Conservation (phyloP, 2,113 vertebrate species). For the Varanus salvator region DNA sequence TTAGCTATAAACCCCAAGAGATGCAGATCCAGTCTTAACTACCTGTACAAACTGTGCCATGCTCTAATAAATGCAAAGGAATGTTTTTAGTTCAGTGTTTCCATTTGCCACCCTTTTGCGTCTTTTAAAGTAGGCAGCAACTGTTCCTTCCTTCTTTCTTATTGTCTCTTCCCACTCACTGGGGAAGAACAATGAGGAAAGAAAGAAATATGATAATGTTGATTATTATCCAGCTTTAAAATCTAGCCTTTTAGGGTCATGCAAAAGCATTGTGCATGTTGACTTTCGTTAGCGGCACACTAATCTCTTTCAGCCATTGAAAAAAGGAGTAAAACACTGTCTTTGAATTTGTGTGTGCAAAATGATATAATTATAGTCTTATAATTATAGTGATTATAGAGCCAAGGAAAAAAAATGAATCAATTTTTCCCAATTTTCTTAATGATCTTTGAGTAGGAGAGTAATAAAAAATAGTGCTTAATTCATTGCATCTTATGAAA, state of each 20-base stretch:
- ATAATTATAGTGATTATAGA: conserved; percentile 44
- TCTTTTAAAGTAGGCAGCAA: background rate
- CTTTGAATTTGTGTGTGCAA: conserved; percentile 28
- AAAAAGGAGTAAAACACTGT: conserved; percentile 28
- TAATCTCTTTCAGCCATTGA: conserved; percentile 48
- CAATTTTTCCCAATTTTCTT: conserved; percentile 4
- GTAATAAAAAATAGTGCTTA: background rate
- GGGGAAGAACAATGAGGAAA: conserved; percentile 18
- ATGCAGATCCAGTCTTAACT: conserved; percentile 16
- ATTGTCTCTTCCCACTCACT: too few relatives aligned
- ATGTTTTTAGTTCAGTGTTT: conserved; percentile 6
- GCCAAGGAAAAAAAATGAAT: background rate
- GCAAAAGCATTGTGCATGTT: conserved; percentile 50
- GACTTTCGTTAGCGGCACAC: conserved; percentile 54
- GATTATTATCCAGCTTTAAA: conserved; percentile 43
- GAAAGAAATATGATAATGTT: conserved; percentile 27
- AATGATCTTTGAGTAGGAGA: conserved; percentile 24
- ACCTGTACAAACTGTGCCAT: background rate
- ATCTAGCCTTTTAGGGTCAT: background rate
- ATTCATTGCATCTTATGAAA: conserved; percentile 51
- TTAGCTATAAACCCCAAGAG: conserved; percentile 19
- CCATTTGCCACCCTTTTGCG: conserved; percentile 9
- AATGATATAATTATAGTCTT: conserved; percentile 51
- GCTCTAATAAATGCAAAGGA: conserved; percentile 23
- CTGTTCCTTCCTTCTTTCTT: fast-evolving